A percentile compares a stretch with the other conserved stretches of the same genome.
Conservation (phyloP, 2,113 vertebrate species). For the Oncorhynchus mykiss region DNA sequence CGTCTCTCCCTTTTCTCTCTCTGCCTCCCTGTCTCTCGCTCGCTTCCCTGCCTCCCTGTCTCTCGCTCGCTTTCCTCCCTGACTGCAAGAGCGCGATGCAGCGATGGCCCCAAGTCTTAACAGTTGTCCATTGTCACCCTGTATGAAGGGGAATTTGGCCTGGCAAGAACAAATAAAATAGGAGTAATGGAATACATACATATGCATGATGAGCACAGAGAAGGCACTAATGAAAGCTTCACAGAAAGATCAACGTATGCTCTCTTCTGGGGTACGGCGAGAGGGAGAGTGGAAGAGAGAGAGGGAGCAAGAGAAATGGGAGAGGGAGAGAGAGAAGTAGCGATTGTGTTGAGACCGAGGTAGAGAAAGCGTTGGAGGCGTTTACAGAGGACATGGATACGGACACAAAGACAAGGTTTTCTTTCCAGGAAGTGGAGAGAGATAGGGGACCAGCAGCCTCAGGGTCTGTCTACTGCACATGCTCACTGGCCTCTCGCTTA, state of each 20-base stretch:
- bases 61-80: background rate
- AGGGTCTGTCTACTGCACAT: no score
- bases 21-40: background rate
- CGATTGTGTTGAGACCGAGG: background rate
- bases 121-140: background rate
- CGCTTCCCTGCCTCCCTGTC: background rate
- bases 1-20: background rate
- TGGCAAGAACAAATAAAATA: slow-evolving; percentile 28
- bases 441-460: background rate
- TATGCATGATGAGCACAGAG: slow-evolving; percentile 34
- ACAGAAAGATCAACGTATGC: slow-evolving; percentile 16
- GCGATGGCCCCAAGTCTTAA: background rate
- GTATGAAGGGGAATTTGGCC: background rate
- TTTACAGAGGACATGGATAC: background rate
- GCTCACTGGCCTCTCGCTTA: no score
- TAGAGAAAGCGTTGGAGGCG: background rate
- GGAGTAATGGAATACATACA: slow-evolving; percentile 38
- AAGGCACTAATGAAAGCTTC: slow-evolving; percentile 23
- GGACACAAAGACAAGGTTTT: background rate
- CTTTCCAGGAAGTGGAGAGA: background rate
- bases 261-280: background rate
- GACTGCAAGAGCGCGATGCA: background rate
- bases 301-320: background rate
- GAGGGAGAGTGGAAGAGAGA: slow-evolving; percentile 1
- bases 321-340: background rate